Percentiles rank a stretch among this genome's conserved stretches.
phyloP scores from a whole-genome alignment of 2,888 invertebrate genomes.

The Orthonychiurus folsomi region DNA sequence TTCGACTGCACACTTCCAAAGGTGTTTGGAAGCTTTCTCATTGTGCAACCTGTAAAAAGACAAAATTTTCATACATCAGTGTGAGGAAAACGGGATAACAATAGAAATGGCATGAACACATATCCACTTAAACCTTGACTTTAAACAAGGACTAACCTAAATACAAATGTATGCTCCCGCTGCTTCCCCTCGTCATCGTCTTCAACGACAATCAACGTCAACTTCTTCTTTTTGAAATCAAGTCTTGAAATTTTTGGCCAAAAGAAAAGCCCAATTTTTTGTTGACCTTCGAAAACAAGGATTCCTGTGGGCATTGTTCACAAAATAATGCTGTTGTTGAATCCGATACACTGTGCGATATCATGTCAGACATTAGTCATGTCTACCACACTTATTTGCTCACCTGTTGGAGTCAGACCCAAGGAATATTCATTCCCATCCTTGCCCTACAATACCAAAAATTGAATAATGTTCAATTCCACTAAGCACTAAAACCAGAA shows the following conservation, averaged over 20 bases:
- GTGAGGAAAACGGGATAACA: not conserved
- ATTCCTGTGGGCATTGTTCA: too few species aligned
- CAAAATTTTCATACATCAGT: conserved; percentile 4
- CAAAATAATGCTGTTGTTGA: too few species aligned
- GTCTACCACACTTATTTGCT: too few species aligned
- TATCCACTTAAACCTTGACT: not conserved
- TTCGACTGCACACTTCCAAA: conserved; percentile 99
- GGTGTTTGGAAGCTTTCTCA: conserved; percentile 96
- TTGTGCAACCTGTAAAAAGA: conserved; percentile 60
- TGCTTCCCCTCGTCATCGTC: conserved; percentile 94
- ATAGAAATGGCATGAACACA: not conserved
- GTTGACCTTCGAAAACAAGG: conserved; percentile 89
- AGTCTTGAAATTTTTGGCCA: conserved; percentile 98
- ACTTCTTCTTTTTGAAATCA: conserved; percentile 95
- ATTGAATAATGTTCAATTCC: conserved; percentile 12
- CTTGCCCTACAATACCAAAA: conserved; percentile 67
- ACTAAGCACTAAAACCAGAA: conserved; percentile 5
- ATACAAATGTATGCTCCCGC: conserved; percentile 98
- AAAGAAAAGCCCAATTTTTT: conserved; percentile 96
- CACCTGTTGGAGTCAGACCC: conserved; percentile 96
- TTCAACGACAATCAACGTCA: conserved; percentile 94
- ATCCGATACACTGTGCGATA: too few species aligned
- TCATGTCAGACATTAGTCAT: too few species aligned
- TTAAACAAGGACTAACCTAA: conserved; percentile 52
- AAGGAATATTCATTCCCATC: conserved; percentile 93